Conservation (phyloP, 2,888 invertebrate species). For the Chymomyza amoena region DNA sequence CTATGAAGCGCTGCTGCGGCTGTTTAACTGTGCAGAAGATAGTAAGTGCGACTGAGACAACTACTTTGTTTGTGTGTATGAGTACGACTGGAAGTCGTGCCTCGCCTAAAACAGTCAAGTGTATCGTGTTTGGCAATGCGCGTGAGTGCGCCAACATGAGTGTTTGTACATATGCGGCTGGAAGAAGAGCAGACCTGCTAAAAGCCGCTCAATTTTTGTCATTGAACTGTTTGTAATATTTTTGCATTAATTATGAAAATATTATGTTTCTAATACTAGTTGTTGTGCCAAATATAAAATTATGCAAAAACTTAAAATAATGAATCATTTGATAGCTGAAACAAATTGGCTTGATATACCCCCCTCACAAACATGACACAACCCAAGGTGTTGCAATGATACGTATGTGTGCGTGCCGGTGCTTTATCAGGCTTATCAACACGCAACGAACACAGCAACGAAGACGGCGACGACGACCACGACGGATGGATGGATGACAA, state of each 20-base stretch:
- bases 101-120: constrained; percentile 51
- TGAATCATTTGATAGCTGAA: neutral
- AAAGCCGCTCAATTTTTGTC: constrained; percentile 65
- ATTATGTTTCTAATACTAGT: constrained; percentile 62
- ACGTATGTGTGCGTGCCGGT: constrained; percentile 40
- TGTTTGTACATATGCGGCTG: constrained; percentile 49
- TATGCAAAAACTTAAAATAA: neutral
- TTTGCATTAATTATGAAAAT: constrained; percentile 66
- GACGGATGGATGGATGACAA: neutral
- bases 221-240: constrained; percentile 62
- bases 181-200: constrained; percentile 61
- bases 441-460: constrained; percentile 41
- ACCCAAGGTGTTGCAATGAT: neutral
- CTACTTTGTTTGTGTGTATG: constrained; percentile 27
- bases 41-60: constrained; percentile 47
- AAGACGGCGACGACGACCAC: neutral
- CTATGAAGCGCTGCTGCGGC: constrained; percentile 45
- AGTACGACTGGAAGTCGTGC: constrained; percentile 45
- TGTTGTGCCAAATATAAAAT: constrained; percentile 38
- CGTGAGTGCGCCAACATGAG: constrained; percentile 47
- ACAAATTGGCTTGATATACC: neutral
- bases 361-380: neutral
- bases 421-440: constrained; percentile 66
- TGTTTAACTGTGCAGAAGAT: constrained; percentile 4
- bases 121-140: constrained; percentile 37